phyloP scores from a whole-genome alignment of 2,888 invertebrate species.

The Clostera curtula region DNA sequence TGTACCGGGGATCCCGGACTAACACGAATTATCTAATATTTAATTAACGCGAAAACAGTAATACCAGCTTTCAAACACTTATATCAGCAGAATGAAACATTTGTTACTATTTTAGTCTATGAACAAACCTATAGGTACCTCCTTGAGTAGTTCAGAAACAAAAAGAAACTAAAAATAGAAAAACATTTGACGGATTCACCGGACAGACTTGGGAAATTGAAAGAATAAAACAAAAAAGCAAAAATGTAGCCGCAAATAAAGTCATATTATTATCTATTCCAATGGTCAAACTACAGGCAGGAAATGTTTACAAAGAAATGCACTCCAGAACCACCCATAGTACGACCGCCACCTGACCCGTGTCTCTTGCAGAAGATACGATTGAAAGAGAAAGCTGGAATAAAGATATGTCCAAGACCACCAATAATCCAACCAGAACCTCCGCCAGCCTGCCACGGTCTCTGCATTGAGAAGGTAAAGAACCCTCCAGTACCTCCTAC shows the following conservation, averaged over 20 bases:
- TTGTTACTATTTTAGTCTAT: too few species aligned
- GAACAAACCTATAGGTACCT: too few species aligned
- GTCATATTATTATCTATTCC: too few species aligned
- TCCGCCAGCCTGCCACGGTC: constrained; percentile 29
- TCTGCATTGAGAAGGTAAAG: constrained; percentile 50
- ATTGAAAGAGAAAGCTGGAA: constrained; percentile 35
- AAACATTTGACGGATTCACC: too few species aligned
- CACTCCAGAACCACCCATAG: constrained; percentile 27
- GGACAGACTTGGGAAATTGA: too few species aligned
- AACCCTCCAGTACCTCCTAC: constrained; percentile 28
- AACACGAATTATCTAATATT: too few species aligned
- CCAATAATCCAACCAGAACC: constrained; percentile 26
- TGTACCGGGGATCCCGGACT: too few species aligned
- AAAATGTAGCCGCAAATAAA: neutral
- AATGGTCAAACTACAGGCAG: too few species aligned
- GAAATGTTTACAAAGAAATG: constrained; percentile 48
- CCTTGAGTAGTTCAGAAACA: neutral
- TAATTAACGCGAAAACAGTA: too few species aligned
- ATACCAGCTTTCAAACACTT: too few species aligned
- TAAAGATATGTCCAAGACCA: constrained; percentile 35
- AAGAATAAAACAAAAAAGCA: neutral
- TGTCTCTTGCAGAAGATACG: constrained; percentile 34
- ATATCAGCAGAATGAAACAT: too few species aligned
- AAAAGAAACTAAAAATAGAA: neutral
- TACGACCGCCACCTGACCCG: constrained; percentile 31